phyloP scores from a whole-genome alignment of 2,888 invertebrate species.

The Pristionchus japonicus region DNA sequence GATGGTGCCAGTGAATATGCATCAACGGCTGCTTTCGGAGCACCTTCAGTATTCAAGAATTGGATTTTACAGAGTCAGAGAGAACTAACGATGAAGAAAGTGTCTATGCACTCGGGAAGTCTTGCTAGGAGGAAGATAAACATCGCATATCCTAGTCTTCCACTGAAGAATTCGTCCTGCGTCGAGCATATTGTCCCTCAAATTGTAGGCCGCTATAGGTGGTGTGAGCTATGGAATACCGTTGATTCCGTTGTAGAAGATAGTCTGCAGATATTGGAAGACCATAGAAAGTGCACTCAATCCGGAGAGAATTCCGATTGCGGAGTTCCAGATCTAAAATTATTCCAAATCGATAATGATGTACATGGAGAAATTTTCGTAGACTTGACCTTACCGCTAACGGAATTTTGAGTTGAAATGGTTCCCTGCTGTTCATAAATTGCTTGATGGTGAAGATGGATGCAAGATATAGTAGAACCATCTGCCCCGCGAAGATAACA shows the following conservation, averaged over 20 bases:
- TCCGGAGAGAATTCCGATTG: not conserved
- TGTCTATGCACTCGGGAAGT: not conserved
- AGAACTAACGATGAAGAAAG: not conserved
- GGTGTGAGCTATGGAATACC: no score
- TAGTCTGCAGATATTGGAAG: not conserved
- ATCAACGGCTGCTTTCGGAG: not conserved
- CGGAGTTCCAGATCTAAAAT: not conserved
- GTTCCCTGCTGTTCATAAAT: not conserved
- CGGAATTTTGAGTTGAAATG: not conserved
- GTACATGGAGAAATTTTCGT: no score
- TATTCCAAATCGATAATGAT: no score
- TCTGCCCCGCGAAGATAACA: not conserved
- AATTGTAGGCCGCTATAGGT: no score
- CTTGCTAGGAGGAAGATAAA: not conserved
- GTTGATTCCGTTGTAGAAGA: not conserved
- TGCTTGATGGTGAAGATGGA: not conserved
- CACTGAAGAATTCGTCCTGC: not conserved
- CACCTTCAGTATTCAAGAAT: not conserved
- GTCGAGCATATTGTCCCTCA: not conserved
- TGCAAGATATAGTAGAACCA: no score
- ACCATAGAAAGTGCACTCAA: not conserved
- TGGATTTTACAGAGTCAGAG: no score
- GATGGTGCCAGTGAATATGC: not conserved
- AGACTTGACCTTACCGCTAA: not conserved
- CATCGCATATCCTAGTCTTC: not conserved